phyloP scores from a whole-genome alignment of 1,140 invertebrate genomes.

The Philaenus spumarius region DNA sequence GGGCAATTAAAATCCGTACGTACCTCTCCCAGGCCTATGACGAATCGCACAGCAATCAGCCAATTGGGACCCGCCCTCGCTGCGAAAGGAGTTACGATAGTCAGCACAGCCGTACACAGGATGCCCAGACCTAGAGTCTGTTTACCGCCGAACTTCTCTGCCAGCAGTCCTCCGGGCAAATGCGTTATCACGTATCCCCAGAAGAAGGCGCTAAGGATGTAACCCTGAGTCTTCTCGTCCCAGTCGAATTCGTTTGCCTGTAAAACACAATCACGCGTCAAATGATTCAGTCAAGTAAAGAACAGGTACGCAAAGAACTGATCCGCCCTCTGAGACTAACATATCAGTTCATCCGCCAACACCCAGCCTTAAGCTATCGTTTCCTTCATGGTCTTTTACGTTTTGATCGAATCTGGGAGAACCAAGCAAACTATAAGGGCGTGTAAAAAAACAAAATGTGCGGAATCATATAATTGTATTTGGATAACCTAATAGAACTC shows the following conservation, averaged over 20 bases:
- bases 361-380: not conserved
- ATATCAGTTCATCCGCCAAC: not conserved
- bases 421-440: too few relatives aligned
- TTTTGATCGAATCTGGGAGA: too few relatives aligned
- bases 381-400: too few relatives aligned
- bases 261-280: too few relatives aligned
- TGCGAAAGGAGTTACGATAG: constrained; percentile 37
- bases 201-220: constrained; percentile 51
- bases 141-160: constrained; percentile 49
- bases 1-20: too few relatives aligned
- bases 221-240: constrained; percentile 53
- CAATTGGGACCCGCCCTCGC: constrained; percentile 32
- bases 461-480: too few relatives aligned
- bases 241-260: constrained; percentile 48
- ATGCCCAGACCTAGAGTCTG: constrained; percentile 45
- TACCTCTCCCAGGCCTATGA: constrained; percentile 52
- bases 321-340: too few relatives aligned
- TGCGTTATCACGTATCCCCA: constrained; percentile 56
- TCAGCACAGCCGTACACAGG: constrained; percentile 43
- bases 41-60: constrained; percentile 45
- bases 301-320: not conserved
- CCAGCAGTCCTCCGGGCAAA: constrained; percentile 51
- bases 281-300: too few relatives aligned
- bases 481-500: too few relatives aligned
- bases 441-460: too few relatives aligned